These are phyloP conservation scores for Drosophila peninsularis DNA, from an alignment of 2,888 invertebrate genomes.

Conservation along the genomic window DNA sequence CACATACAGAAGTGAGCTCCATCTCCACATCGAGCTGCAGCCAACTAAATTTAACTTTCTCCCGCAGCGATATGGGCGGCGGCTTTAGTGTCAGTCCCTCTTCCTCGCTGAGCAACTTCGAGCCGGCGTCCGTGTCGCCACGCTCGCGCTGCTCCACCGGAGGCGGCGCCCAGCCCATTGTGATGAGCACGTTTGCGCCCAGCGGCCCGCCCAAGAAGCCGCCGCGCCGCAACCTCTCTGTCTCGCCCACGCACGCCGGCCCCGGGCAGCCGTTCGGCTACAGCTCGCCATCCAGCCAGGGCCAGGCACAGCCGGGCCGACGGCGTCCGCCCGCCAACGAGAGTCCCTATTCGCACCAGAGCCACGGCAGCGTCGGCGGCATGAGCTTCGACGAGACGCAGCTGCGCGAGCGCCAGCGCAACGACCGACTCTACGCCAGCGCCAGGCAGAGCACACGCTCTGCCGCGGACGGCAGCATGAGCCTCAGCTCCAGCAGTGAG, in stretches of 20 bases:
- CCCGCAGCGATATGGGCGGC: slow-evolving; percentile 72
- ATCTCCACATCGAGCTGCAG: accelerated
- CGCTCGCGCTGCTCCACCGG: slow-evolving; percentile 80
- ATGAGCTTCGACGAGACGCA: slow-evolving; percentile 76
- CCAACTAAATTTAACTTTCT: not conserved
- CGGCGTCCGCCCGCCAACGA: slow-evolving; percentile 67
- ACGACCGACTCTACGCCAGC: slow-evolving; percentile 78
- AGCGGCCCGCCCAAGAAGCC: slow-evolving; percentile 95
- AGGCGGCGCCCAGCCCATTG: slow-evolving; percentile 65
- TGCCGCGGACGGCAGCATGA: slow-evolving; percentile 64
- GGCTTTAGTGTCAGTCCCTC: slow-evolving; percentile 81
- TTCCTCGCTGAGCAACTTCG: slow-evolving; percentile 83
- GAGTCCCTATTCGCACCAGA: slow-evolving; percentile 80
- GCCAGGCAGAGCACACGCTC: slow-evolving; percentile 77
- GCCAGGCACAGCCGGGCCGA: slow-evolving; percentile 45
- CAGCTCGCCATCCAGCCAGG: slow-evolving; percentile 76
- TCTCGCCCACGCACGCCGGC: slow-evolving; percentile 91
- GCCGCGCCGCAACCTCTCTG: slow-evolving; percentile 93
- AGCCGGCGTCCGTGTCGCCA: slow-evolving; percentile 82
- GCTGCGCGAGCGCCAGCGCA: slow-evolving; percentile 63
- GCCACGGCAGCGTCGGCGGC: slow-evolving; percentile 76
- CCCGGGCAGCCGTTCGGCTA: slow-evolving; percentile 82
- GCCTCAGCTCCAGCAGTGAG: slow-evolving; percentile 78
- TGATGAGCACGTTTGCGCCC: slow-evolving; percentile 79
- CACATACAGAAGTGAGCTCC: slow-evolving; percentile 75